Evolutionary conservation across 2,113 vertebrate species (phyloP).

Genomic region (Acrocephalus arundinaceus): DNA sequence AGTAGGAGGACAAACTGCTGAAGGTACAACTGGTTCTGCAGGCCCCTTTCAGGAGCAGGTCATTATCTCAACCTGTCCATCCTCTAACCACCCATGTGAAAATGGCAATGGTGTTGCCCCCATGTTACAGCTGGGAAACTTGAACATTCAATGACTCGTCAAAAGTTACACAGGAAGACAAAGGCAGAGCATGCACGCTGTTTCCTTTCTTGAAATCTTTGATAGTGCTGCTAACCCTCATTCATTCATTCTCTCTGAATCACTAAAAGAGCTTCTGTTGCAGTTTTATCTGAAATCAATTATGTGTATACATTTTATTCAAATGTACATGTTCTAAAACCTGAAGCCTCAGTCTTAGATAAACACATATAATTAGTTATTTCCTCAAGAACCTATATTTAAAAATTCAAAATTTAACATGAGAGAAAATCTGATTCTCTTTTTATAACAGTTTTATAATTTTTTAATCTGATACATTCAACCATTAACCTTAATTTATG

Average conservation of each 20-base stretch:
- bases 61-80: neutral
- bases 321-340: neutral
- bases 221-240: neutral
- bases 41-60: neutral
- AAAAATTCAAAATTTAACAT: neutral
- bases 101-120: neutral
- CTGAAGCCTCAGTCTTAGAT: neutral
- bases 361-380: neutral
- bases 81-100: neutral
- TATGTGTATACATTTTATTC: neutral
- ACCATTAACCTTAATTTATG: neutral
- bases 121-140: neutral
- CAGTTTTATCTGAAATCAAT: neutral
- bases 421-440: neutral
- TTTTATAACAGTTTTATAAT: neutral
- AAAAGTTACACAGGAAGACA: neutral
- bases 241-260: neutral
- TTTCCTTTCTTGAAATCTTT: neutral
- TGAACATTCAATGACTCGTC: neutral
- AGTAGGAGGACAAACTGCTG: neutral
- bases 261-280: neutral
- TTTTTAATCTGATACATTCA: neutral
- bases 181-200: neutral
- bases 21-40: neutral
- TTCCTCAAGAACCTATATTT: neutral